phyloP scores from a whole-genome alignment of 2,888 invertebrate species.

The Nomada goodeniana region DNA sequence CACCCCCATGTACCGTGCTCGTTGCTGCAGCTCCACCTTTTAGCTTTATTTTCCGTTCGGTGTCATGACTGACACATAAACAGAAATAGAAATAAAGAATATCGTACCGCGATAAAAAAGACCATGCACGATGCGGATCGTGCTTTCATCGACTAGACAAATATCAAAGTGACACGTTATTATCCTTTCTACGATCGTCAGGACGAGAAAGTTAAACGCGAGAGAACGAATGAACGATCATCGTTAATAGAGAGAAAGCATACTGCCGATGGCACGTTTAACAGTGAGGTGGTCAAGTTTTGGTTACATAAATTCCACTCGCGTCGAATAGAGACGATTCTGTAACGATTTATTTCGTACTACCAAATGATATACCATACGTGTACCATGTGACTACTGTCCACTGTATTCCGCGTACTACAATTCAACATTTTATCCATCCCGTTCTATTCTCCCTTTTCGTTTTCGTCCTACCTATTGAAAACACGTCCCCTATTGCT shows the following conservation, averaged over 20 bases:
- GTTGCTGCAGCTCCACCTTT: constrained; percentile 64
- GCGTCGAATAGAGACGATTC: background rate
- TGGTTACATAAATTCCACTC: constrained; percentile 13
- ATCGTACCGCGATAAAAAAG: constrained; percentile 45
- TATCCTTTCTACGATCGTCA: background rate
- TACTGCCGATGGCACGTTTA: constrained; percentile 1
- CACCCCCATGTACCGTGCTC: constrained; percentile 76
- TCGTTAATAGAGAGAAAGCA: constrained; percentile 29
- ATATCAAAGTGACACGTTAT: constrained; percentile 16
- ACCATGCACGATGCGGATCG: constrained; percentile 3
- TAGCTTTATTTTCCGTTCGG: constrained; percentile 57
- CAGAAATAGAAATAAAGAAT: constrained; percentile 26
- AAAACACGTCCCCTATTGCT: background rate
- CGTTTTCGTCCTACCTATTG: background rate
- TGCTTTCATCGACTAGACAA: background rate
- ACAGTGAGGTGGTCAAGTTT: constrained; percentile 47
- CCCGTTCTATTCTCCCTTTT: background rate
- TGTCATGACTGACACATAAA: constrained; percentile 66
- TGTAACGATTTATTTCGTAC: background rate
- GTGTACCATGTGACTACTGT: too few relatives aligned
- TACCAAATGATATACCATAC: background rate
- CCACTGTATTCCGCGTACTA: background rate
- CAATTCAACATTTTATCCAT: background rate
- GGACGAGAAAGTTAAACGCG: background rate
- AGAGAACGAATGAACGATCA: constrained; percentile 6